phyloP scores from a whole-genome alignment of 2,888 invertebrate species.

The Dusona sp. region DNA sequence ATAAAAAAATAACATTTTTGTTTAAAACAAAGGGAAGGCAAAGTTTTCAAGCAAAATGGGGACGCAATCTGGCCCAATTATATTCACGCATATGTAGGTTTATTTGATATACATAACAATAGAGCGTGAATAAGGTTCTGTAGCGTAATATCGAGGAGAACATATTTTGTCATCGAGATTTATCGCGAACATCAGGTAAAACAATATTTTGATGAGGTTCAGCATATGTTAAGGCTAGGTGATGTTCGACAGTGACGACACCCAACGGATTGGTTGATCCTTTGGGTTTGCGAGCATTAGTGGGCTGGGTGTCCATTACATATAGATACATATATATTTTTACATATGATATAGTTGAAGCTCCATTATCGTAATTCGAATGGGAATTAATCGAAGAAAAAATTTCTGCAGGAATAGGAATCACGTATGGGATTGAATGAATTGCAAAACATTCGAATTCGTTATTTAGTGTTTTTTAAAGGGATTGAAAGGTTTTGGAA shows the following conservation, averaged over 20 bases:
- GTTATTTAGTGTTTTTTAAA: not conserved
- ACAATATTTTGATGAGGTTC: not conserved
- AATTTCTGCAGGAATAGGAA: not conserved
- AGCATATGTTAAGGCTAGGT: not conserved
- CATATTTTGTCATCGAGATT: not conserved
- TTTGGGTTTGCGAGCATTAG: not conserved
- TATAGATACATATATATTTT: not conserved
- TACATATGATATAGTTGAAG: not conserved
- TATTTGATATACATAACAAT: not conserved
- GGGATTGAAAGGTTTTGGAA: not conserved
- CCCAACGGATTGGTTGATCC: not conserved
- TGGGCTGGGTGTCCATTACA: not conserved
- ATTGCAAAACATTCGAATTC: not conserved
- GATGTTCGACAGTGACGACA: constrained; percentile 7
- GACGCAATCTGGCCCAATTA: not conserved
- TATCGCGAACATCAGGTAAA: not conserved
- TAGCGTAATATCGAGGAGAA: not conserved
- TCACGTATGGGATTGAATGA: not conserved
- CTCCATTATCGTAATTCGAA: not conserved
- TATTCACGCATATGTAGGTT: not conserved
- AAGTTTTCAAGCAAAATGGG: not conserved
- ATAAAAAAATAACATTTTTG: not conserved
- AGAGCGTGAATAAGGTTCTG: too few species aligned
- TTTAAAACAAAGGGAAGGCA: not conserved
- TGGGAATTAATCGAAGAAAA: not conserved